Percentiles rank a stretch among this genome's conserved stretches.
Evolutionary conservation across 2,797 vertebrate species (phyloP).

Genomic region (Steatocranus sp.): DNA sequence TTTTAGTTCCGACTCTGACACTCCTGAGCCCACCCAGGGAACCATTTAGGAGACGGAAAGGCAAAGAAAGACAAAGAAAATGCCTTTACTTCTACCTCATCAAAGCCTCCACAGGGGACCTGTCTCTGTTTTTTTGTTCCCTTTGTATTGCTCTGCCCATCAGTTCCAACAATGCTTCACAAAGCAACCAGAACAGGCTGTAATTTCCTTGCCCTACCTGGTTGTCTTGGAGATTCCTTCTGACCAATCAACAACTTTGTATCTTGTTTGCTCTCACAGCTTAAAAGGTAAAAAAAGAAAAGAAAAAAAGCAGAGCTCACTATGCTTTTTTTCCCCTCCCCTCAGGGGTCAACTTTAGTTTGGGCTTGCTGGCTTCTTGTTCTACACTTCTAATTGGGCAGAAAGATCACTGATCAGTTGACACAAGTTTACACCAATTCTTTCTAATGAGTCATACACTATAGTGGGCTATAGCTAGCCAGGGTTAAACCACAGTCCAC

Average conservation of each 20-base stretch:
- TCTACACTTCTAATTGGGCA: slow-evolving; percentile 50
- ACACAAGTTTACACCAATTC: slow-evolving; percentile 18
- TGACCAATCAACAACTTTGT: slow-evolving; percentile 23
- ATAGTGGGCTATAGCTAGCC: neutral
- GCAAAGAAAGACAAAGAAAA: slow-evolving; percentile 33
- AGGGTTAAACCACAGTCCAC: neutral
- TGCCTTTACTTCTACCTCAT: slow-evolving; percentile 10
- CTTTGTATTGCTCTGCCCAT: neutral
- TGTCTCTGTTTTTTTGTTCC: neutral
- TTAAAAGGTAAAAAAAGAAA: neutral
- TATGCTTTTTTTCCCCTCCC: neutral
- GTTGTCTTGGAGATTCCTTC: slow-evolving; percentile 26
- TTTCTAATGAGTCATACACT: slow-evolving; percentile 30
- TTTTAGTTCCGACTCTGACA: slow-evolving; percentile 24
- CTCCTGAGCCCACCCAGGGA: slow-evolving; percentile 33
- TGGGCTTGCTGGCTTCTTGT: neutral
- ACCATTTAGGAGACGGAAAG: slow-evolving; percentile 43
- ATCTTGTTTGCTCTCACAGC: slow-evolving; percentile 1
- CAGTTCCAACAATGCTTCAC: slow-evolving; percentile 19
- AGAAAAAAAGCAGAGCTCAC: neutral
- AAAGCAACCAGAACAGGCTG: slow-evolving; percentile 11
- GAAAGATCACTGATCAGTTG: slow-evolving; percentile 20
- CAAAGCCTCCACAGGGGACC: slow-evolving; percentile 22
- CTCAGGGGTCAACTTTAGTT: slow-evolving; percentile 6
- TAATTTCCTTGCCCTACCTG: slow-evolving; percentile 12